These are phyloP conservation scores for Lota lota DNA, from an alignment of 2,113 vertebrate genomes.

Conservation along the genomic window DNA sequence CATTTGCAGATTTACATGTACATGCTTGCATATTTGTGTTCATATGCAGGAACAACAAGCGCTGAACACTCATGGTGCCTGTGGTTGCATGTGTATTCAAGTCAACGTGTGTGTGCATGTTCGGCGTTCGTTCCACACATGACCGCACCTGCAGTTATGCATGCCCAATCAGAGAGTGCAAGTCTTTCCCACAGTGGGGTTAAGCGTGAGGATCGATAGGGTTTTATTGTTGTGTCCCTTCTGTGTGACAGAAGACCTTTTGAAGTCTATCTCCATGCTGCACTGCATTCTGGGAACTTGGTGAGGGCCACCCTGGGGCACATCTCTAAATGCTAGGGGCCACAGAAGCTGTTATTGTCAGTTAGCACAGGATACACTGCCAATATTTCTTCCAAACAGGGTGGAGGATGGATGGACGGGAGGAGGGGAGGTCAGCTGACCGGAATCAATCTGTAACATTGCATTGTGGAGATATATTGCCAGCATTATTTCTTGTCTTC, in stretches of 20 bases:
- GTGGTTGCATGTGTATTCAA: neutral
- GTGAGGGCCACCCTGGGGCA: conserved; percentile 66
- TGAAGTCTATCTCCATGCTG: conserved; percentile 30
- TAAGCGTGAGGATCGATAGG: too few relatives aligned
- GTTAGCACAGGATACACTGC: conserved; percentile 62
- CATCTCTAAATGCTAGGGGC: conserved; percentile 69
- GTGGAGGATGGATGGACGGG: conserved; percentile 18
- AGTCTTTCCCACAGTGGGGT: too few relatives aligned
- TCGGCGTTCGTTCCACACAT: neutral
- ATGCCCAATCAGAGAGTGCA: too few relatives aligned
- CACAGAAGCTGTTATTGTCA: conserved; percentile 71
- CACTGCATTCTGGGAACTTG: conserved; percentile 62
- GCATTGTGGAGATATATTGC: conserved; percentile 43
- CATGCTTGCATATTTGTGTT: too few relatives aligned
- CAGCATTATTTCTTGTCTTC: conserved; percentile 24
- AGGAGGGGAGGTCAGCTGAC: conserved; percentile 61
- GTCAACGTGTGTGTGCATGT: conserved; percentile 1
- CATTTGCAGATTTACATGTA: too few relatives aligned
- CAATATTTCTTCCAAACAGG: conserved; percentile 68
- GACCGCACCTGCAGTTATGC: too few relatives aligned
- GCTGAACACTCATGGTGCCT: too few relatives aligned
- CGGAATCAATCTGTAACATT: conserved; percentile 60
- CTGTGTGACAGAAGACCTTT: conserved; percentile 22
- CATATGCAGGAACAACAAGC: too few relatives aligned
- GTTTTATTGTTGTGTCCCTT: too few relatives aligned